A percentile compares a stretch with the other conserved stretches of the same genome.
Evolutionary conservation across 2,113 vertebrate species (phyloP).

Genomic region (Cheilinus undulatus): DNA sequence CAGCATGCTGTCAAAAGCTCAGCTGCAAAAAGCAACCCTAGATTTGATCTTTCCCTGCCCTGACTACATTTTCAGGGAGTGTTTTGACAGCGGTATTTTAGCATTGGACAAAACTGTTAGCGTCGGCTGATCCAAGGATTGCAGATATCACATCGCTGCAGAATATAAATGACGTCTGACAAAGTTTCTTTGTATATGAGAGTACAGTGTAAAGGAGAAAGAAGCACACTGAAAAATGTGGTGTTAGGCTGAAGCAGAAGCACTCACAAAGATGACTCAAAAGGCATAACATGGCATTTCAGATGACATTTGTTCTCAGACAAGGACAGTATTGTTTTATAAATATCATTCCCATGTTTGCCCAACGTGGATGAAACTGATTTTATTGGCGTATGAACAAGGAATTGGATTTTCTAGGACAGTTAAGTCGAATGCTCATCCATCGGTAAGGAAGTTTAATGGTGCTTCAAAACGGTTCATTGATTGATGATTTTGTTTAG

Average conservation of each 20-base stretch:
- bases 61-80: neutral
- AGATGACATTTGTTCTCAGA: neutral
- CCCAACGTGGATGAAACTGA: no score
- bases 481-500: neutral
- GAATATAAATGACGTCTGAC: neutral
- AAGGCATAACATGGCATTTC: neutral
- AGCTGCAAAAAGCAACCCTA: no score
- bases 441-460: neutral
- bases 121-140: neutral
- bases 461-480: neutral
- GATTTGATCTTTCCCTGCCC: neutral
- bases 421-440: neutral
- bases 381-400: neutral
- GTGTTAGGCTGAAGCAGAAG: neutral
- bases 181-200: neutral
- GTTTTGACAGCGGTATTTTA: neutral
- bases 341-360: neutral
- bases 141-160: neutral
- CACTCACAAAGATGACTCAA: neutral
- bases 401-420: neutral
- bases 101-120: neutral
- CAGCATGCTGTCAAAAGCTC: constrained; percentile 18
- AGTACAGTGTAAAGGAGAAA: neutral
- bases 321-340: neutral
- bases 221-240: neutral